These are phyloP conservation scores for Felis chaus DNA, from an alignment of 2,113 vertebrate species.

Conservation along the genomic window DNA sequence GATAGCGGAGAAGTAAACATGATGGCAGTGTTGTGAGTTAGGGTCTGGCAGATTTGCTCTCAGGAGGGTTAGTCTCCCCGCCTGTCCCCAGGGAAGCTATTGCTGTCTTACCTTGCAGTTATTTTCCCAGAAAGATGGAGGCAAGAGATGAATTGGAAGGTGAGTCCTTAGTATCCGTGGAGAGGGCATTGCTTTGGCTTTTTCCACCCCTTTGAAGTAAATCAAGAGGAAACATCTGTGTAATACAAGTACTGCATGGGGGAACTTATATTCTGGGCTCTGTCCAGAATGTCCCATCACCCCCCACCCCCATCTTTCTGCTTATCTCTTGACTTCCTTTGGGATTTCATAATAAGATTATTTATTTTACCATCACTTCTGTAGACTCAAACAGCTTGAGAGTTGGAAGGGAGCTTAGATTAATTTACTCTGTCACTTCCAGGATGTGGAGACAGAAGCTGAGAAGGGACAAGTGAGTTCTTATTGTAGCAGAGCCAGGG, in stretches of 20 bases:
- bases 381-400: not conserved
- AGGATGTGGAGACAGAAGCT: not conserved
- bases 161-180: constrained; percentile 79
- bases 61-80: not conserved
- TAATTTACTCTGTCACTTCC: not conserved
- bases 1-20: no score
- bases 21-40: not conserved
- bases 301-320: not conserved
- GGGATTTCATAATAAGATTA: not conserved
- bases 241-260: rapidly evolving
- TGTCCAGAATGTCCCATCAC: not conserved
- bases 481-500: not conserved
- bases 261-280: not conserved
- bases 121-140: constrained; percentile 77
- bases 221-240: not conserved
- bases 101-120: constrained; percentile 77
- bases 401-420: not conserved
- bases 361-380: not conserved
- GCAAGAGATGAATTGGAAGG: constrained; percentile 72
- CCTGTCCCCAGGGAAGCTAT: not conserved
- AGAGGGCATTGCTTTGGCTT: constrained; percentile 45
- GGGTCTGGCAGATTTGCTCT: not conserved
- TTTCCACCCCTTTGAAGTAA: constrained; percentile 64
- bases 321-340: not conserved
- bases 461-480: not conserved